These are phyloP conservation scores for Alca torda DNA, from an alignment of 2,797 vertebrate species.

Conservation along the genomic window DNA sequence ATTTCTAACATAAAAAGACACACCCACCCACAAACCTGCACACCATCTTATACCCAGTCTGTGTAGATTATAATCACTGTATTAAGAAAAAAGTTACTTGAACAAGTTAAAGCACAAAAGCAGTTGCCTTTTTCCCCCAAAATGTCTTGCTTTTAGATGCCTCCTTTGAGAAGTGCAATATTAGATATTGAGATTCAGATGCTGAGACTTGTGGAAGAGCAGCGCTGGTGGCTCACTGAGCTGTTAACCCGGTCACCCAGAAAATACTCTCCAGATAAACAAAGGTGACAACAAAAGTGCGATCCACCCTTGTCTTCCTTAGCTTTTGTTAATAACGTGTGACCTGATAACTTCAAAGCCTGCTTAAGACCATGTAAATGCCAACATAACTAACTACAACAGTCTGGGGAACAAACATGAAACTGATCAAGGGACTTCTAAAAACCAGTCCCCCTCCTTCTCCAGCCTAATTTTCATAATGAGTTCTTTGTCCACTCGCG, in stretches of 20 bases:
- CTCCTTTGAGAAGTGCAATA: neutral
- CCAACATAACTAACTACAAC: neutral
- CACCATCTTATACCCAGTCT: neutral
- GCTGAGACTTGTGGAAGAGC: neutral
- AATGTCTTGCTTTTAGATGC: neutral
- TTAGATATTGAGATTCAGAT: neutral
- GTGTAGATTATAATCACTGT: neutral
- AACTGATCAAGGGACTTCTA: constrained; percentile 1
- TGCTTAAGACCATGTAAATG: neutral
- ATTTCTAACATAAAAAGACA: neutral
- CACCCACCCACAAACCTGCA: neutral
- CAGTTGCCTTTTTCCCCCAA: neutral
- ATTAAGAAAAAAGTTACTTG: neutral
- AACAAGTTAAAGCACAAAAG: neutral
- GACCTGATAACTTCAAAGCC: constrained; percentile 58
- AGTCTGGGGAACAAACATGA: neutral
- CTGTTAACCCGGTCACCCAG: neutral
- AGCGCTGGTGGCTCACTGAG: neutral
- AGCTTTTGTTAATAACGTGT: constrained; percentile 38
- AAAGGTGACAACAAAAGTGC: neutral
- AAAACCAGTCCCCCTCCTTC: neutral
- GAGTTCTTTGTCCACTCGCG: neutral
- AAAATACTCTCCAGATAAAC: constrained; percentile 44
- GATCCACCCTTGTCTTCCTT: neutral
- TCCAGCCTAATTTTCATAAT: neutral